phyloP scores from a whole-genome alignment of 1,140 invertebrate species.

The Drosophila watanabei region DNA sequence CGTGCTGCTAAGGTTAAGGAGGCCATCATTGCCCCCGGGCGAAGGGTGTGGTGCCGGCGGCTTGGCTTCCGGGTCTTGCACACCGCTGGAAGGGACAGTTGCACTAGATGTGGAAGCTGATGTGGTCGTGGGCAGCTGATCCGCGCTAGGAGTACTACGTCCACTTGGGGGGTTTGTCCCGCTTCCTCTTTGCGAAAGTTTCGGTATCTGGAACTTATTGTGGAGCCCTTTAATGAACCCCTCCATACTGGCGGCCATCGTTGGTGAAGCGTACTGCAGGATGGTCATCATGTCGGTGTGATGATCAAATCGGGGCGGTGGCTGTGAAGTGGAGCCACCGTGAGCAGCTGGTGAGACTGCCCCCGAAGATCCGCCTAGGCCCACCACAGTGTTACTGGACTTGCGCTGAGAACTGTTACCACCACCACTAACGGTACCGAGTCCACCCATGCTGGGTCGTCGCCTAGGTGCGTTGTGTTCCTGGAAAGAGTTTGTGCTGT shows the following conservation, averaged over 20 bases:
- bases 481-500: slow-evolving; percentile 74
- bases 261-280: slow-evolving; percentile 77
- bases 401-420: slow-evolving; percentile 49
- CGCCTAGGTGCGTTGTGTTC: slow-evolving; percentile 58
- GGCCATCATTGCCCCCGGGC: slow-evolving; percentile 27
- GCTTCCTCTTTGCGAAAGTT: slow-evolving; percentile 87
- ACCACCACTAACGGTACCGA: slow-evolving; percentile 32
- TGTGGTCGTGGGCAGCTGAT: slow-evolving; percentile 1
- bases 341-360: slow-evolving; percentile 62
- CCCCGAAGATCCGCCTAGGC: slow-evolving; percentile 38
- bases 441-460: slow-evolving; percentile 57
- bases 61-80: slow-evolving; percentile 16
- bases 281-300: slow-evolving; percentile 84
- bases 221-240: slow-evolving; percentile 92
- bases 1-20: slow-evolving; percentile 42
- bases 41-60: slow-evolving; percentile 22
- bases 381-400: slow-evolving; percentile 21
- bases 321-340: slow-evolving; percentile 63
- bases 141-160: slow-evolving; percentile 20
- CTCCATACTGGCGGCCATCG: slow-evolving; percentile 87
- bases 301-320: slow-evolving; percentile 72
- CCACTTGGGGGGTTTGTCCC: slow-evolving; percentile 25
- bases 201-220: slow-evolving; percentile 95
- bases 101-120: slow-evolving; percentile 15
- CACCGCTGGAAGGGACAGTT: slow-evolving; percentile 2